Conservation (phyloP, 2,113 vertebrate genomes). For the Xenus cinereus region DNA sequence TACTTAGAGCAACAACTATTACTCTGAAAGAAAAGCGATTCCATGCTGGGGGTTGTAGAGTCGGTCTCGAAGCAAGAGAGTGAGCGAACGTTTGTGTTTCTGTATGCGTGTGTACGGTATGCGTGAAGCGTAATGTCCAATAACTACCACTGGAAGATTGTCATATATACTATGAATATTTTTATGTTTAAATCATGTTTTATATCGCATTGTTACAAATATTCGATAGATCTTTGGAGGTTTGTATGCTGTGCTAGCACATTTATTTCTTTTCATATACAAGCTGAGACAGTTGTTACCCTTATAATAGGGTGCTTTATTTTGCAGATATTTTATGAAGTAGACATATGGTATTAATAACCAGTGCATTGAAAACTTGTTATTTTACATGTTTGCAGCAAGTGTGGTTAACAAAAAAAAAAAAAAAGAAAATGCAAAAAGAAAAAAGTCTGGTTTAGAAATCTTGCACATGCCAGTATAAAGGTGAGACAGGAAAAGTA, state of each 20-base stretch:
- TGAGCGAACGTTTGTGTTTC: slow-evolving; percentile 25
- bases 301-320: slow-evolving; percentile 56
- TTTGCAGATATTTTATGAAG: slow-evolving; percentile 71
- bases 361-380: slow-evolving; percentile 54
- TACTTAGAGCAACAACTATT: slow-evolving; percentile 63
- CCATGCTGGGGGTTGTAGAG: not conserved
- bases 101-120: slow-evolving; percentile 34
- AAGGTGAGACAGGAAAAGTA: slow-evolving; percentile 6
- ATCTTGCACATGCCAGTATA: slow-evolving; percentile 45
- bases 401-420: slow-evolving; percentile 18
- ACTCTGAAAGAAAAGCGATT: slow-evolving; percentile 45
- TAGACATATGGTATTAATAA: slow-evolving; percentile 56
- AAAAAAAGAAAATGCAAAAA: not conserved
- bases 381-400: slow-evolving; percentile 60
- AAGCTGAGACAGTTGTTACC: slow-evolving; percentile 66
- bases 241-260: slow-evolving; percentile 81
- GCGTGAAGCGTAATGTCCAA: slow-evolving; percentile 54
- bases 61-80: slow-evolving; percentile 31
- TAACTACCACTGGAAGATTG: slow-evolving; percentile 55
- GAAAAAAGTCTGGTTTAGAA: slow-evolving; percentile 48
- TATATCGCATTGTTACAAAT: slow-evolving; percentile 75
- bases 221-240: slow-evolving; percentile 73
- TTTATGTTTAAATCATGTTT: slow-evolving; percentile 80
- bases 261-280: slow-evolving; percentile 76
- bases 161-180: slow-evolving; percentile 73